Evolutionary conservation across 2,797 vertebrate genomes (phyloP), one percentile per base, ranked within the genome.

Genomic region (Hapalemur alaotrensis): DNA sequence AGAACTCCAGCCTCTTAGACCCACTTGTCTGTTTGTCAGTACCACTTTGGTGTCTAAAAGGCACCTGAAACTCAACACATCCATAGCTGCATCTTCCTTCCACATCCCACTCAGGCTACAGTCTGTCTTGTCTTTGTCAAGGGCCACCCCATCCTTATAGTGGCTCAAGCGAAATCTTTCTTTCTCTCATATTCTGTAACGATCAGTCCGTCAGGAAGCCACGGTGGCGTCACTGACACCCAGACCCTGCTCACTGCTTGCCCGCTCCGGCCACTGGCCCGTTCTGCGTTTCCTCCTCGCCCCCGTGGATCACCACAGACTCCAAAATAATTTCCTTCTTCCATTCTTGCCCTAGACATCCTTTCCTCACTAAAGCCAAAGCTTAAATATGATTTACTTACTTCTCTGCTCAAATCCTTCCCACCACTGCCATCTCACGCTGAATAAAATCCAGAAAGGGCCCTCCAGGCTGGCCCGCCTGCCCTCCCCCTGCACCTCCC

Each of bases 361-460:
- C 46, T 89, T 89, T 57, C 72, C n/a, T 80, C 54, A 41, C 30
- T 41, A 41, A 78, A 87, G 35, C 63, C 78, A 30, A 83, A 79
- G 18, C 4, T 50, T 79, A 50, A 46, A 41, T 50, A 61, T 52
- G 78, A 59, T 46, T 83, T 61, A 52, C 43, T 83, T 15, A 82
- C 41, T 90, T n/a, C 23, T 52, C 48, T 80, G 32, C 35, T 93
- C 59, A 52, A 28, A 18, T 70, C 12, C n/a, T 72, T 76, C 18
- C 87, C 14, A 10, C 54, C n/a, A 25, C 23, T 69, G 7, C 63
- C 32, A 54, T 15, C 18, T 67, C 22, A 22, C 5, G 1, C 5
- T 59, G 72, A 54, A 12, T 43, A 9, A 54, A 78, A 65, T 54
- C 79, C 35, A 70, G 11, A 59, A n/a, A 54, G 32, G 4, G 12